Evolutionary conservation across 2,797 vertebrate genomes (phyloP).

Genomic region (Lutra lutra): DNA sequence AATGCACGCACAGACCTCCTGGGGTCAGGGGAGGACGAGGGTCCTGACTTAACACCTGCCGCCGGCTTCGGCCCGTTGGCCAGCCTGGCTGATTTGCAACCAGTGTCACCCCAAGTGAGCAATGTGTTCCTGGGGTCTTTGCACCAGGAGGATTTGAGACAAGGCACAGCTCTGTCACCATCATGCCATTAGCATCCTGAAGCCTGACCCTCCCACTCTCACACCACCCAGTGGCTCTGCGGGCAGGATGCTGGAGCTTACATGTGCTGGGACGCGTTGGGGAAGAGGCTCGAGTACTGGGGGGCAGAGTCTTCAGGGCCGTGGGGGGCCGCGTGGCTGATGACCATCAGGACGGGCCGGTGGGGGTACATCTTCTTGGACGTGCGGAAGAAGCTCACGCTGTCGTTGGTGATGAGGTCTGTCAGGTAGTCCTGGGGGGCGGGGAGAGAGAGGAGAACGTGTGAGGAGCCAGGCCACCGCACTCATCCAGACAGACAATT

Average conservation of each 20-base stretch:
- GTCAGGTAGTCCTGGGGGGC: constrained; percentile 95
- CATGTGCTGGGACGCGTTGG: constrained; percentile 98
- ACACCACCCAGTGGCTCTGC: accelerated
- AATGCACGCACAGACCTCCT: not conserved
- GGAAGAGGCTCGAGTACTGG: constrained; percentile 94
- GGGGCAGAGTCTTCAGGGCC: constrained; percentile 96
- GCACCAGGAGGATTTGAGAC: not conserved
- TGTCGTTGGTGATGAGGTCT: constrained; percentile 97
- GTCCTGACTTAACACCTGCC: accelerated
- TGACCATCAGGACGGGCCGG: constrained; percentile 95
- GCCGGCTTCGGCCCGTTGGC: accelerated
- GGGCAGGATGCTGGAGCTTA: constrained; percentile 82
- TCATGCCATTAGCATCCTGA: accelerated
- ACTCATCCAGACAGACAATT: not conserved
- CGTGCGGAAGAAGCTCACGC: constrained; percentile 93
- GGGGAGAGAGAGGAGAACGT: not conserved
- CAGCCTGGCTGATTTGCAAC: not conserved
- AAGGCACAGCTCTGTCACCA: accelerated
- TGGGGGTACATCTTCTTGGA: constrained; percentile 97
- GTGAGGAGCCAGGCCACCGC: not conserved
- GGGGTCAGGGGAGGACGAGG: accelerated
- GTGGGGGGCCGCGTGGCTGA: constrained; percentile 96
- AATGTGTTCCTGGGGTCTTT: not conserved
- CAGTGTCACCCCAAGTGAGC: not conserved
- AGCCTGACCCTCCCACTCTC: not conserved